Evolutionary conservation across 2,797 vertebrate species (phyloP).

Genomic region (Threskiornis aethiopicus): DNA sequence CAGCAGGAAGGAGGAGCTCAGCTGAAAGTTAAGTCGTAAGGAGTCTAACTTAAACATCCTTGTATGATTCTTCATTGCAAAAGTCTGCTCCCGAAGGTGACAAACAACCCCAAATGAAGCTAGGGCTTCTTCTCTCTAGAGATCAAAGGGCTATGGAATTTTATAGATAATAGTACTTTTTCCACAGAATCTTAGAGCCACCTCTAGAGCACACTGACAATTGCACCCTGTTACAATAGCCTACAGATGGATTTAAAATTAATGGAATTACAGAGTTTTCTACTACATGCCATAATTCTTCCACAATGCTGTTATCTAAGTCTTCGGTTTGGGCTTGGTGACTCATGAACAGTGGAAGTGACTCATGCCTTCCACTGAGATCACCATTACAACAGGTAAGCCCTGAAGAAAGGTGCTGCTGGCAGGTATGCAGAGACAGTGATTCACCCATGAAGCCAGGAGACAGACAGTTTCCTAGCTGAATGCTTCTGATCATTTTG

Average conservation of each 20-base stretch:
- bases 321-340: not conserved
- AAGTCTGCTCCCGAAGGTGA: not conserved
- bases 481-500: fast-evolving
- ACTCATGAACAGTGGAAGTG: not conserved
- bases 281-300: not conserved
- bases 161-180: not conserved
- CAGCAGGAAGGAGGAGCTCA: not conserved
- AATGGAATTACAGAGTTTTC: not conserved
- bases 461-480: not conserved
- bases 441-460: not conserved
- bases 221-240: not conserved
- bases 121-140: not conserved
- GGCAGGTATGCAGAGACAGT: not conserved
- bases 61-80: not conserved
- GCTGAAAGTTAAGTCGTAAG: not conserved
- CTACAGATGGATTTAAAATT: not conserved
- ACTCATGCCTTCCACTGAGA: slow-evolving; percentile 44
- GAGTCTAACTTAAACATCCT: not conserved
- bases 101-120: not conserved
- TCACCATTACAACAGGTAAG: slow-evolving; percentile 10
- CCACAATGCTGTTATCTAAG: not conserved
- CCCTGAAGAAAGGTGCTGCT: not conserved
- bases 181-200: not conserved
- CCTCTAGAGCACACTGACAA: not conserved
- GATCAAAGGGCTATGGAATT: not conserved